Base-by-base conservation (phyloP, 2,797 vertebrate species). In the Ammospiza maritima region DNA sequence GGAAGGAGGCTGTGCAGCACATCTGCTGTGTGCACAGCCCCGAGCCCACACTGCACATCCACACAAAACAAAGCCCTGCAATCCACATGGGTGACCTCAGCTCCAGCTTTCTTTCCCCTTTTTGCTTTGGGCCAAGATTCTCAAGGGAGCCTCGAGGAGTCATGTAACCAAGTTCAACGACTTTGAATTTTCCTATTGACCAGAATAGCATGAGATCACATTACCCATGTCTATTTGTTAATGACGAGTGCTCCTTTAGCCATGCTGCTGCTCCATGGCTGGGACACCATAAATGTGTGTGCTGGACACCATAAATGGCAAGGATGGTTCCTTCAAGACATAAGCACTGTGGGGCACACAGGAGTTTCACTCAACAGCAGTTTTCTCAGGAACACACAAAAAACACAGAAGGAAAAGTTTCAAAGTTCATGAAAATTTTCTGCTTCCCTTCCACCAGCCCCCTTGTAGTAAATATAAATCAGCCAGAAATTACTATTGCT, bases 161-260 rank as follows among this genome's bases (percentile, higher is more conserved):
- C 94, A 73, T 27, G 27, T 93, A 94, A 95, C 88, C 62, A 72
- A 86, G 67, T 86, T 76, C 83, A 94, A 90, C 1, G 0, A 64
- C 85, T 96, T 50, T 61, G 77, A 91, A 94, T 94, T 92, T 88
- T 97, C 94, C 96, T 84, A 86, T 78, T 86, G 93, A 96, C 95
- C 66, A 94, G 95, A 96, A 96, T 96, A 96, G 94, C 91, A 82
- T 57, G 78, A 91, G 94, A 93, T 96, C 93, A 60, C 30, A 13
- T 96, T 96, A 96, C 95, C 51, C 93, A 16, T 3, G 53, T 32
- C 93, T 94, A 5, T 78, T 94, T 88, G 94, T 90, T 93, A 95
- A 91, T 60, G 11, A 91, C 5, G 0, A 90, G 67, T 2, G 0
- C 80, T 94, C 57, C 0, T 87, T 90, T 94, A 51, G 50, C 83